A percentile compares a stretch with the other conserved stretches of the same genome.
Conservation (phyloP, 1,140 invertebrate species). For the Saccostrea echinata region DNA sequence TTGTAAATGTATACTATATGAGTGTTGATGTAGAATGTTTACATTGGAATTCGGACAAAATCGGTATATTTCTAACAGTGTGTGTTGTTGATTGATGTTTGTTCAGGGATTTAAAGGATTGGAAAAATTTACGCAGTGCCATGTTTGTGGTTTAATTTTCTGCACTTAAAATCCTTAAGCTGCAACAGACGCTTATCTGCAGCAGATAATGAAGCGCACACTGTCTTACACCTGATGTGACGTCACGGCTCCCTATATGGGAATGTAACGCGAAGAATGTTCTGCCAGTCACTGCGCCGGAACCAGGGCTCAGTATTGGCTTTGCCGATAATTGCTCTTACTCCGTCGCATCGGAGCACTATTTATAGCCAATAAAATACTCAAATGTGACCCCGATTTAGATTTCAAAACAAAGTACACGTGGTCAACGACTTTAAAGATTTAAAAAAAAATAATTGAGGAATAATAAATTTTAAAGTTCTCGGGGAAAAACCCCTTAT, state of each 20-base stretch:
- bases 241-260: slow-evolving; percentile 75
- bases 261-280: slow-evolving; percentile 75
- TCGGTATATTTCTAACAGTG: background rate
- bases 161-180: background rate
- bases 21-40: background rate
- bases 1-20: background rate
- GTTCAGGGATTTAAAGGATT: slow-evolving; percentile 11
- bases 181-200: slow-evolving; percentile 20
- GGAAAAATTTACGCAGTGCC: background rate
- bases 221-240: slow-evolving; percentile 58
- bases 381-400: slow-evolving; percentile 31
- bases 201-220: slow-evolving; percentile 3
- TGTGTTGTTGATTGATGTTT: background rate
- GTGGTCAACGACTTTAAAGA: slow-evolving; percentile 15
- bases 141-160: background rate
- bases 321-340: slow-evolving; percentile 58
- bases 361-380: slow-evolving; percentile 17
- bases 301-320: slow-evolving; percentile 58
- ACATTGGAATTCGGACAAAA: background rate
- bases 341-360: slow-evolving; percentile 31
- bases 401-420: slow-evolving; percentile 31
- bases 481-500: background rate
- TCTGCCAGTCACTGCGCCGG: slow-evolving; percentile 56
- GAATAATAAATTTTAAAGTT: background rate
- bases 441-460: background rate